phyloP scores from a whole-genome alignment of 2,888 invertebrate species.

The Melanophora roralis region DNA sequence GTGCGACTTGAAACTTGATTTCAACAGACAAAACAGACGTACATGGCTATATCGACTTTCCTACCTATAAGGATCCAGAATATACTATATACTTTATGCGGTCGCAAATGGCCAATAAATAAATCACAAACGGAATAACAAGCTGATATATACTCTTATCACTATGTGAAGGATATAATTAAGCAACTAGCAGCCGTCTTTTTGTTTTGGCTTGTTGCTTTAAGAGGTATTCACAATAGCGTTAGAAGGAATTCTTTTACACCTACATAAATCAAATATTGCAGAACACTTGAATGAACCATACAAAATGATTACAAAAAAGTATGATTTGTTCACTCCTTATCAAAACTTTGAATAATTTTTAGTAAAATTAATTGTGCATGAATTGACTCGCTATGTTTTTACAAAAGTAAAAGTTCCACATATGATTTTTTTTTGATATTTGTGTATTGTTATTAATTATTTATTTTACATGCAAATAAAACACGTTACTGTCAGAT shows the following conservation, averaged over 20 bases:
- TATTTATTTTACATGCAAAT: neutral
- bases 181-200: too few species aligned
- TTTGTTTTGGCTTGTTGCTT: too few species aligned
- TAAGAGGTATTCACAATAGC: constrained; percentile 48
- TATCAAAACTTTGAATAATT: constrained; percentile 3
- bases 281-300: neutral
- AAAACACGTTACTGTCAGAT: too few species aligned
- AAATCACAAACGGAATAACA: too few species aligned
- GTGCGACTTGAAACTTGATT: too few species aligned
- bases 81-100: too few species aligned
- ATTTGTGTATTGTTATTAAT: constrained; percentile 34
- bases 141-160: too few species aligned
- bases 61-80: too few species aligned
- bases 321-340: neutral
- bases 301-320: neutral
- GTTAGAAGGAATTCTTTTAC: constrained; percentile 9
- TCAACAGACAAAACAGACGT: too few species aligned
- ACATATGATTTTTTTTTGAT: constrained; percentile 36
- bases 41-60: too few species aligned
- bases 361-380: constrained; percentile 40
- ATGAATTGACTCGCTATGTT: constrained; percentile 1
- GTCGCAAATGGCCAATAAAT: too few species aligned
- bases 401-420: constrained; percentile 5
- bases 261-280: neutral
- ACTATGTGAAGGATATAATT: too few species aligned